Percentiles rank a stretch among this genome's conserved stretches.
These are phyloP conservation scores for Halichoeres trimaculatus DNA, from an alignment of 2,113 vertebrate genomes.

Conservation along the genomic window DNA sequence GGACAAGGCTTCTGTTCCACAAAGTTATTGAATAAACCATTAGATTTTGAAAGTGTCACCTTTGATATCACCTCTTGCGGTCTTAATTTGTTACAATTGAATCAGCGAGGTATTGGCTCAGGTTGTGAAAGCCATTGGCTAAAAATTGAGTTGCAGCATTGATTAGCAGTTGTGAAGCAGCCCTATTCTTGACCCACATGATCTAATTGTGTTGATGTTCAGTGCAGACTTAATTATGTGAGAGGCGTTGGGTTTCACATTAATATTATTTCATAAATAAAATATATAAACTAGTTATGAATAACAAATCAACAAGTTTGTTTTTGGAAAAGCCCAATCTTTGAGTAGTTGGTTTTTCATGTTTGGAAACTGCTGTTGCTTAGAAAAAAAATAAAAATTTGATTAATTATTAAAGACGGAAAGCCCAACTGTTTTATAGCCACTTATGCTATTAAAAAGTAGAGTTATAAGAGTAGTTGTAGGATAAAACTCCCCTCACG, in stretches of 20 bases:
- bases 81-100: slow-evolving; percentile 62
- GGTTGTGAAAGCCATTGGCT: slow-evolving; percentile 57
- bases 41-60: slow-evolving; percentile 62
- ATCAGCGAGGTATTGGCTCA: slow-evolving; percentile 63
- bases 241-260: slow-evolving; percentile 48
- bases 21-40: slow-evolving; percentile 53
- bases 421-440: slow-evolving; percentile 65
- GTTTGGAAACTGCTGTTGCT: slow-evolving; percentile 26
- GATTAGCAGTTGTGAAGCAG: slow-evolving; percentile 64
- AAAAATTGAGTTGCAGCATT: slow-evolving; percentile 74
- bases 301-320: slow-evolving; percentile 62
- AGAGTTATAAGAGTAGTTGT: slow-evolving; percentile 18
- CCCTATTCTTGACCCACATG: slow-evolving; percentile 48
- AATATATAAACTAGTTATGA: slow-evolving; percentile 67
- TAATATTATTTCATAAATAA: slow-evolving; percentile 25
- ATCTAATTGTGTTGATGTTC: slow-evolving; percentile 62
- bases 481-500: slow-evolving; percentile 17
- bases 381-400: slow-evolving; percentile 25
- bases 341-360: slow-evolving; percentile 18
- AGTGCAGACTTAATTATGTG: slow-evolving; percentile 63
- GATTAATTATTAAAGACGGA: slow-evolving; percentile 62
- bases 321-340: slow-evolving; percentile 4
- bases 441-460: slow-evolving; percentile 65
- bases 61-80: slow-evolving; percentile 46
- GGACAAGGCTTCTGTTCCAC: slow-evolving; percentile 16